A percentile compares a stretch with the other conserved stretches of the same genome.
These are phyloP conservation scores for Misgurnus anguillicaudatus DNA, from an alignment of 2,113 vertebrate species.

Conservation along the genomic window DNA sequence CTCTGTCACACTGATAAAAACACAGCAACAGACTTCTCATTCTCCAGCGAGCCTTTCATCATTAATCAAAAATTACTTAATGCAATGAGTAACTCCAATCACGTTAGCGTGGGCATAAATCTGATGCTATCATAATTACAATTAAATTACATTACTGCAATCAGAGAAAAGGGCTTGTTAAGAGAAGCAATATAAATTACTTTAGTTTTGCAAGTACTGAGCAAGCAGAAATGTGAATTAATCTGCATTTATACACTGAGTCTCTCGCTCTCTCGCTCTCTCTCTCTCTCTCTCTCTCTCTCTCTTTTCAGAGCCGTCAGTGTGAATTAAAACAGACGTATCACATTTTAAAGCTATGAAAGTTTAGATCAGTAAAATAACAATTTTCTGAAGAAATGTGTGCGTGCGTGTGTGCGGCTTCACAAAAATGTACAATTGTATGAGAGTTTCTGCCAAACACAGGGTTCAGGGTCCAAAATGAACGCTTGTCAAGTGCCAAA, in stretches of 20 bases:
- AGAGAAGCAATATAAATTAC: conserved; percentile 99
- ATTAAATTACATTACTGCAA: conserved; percentile 99
- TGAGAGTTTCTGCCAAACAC: too few species aligned
- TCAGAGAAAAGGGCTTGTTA: conserved; percentile 99
- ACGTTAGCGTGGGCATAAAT: conserved; percentile 99
- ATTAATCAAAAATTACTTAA: conserved; percentile 99
- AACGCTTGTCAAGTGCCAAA: too few species aligned
- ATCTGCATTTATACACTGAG: conserved; percentile 99
- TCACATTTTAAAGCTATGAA: conserved; percentile 59
- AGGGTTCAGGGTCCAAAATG: too few species aligned
- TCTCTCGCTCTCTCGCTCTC: conserved; percentile 59
- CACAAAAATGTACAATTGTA: too few species aligned
- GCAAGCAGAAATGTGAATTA: conserved; percentile 99
- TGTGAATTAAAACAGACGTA: conserved; percentile 96
- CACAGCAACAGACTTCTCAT: conserved; percentile 98
- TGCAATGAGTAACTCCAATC: conserved; percentile 99
- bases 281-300: conserved; percentile 59
- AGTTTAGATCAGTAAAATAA: conserved; percentile 47
- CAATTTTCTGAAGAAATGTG: not conserved
- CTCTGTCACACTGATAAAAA: conserved; percentile 79
- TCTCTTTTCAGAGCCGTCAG: conserved; percentile 95
- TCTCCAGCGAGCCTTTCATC: conserved; percentile 99
- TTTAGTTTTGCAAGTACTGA: conserved; percentile 99
- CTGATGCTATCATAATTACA: conserved; percentile 99
- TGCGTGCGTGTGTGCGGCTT: not conserved